Evolutionary conservation across 2,797 vertebrate species (phyloP).

Genomic region (Melanotaenia nigrans): DNA sequence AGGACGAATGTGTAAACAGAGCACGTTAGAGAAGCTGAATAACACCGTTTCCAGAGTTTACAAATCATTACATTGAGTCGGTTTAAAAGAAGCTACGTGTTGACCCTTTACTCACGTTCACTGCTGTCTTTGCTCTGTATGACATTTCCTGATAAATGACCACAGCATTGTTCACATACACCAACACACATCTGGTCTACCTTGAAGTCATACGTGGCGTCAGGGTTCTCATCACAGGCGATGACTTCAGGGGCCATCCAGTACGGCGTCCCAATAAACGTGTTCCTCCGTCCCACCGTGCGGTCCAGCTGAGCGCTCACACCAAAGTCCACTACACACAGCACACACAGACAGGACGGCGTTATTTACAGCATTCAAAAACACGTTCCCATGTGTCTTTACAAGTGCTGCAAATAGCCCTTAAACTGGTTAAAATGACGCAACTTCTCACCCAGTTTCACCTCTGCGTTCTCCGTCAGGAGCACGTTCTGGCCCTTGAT

Average conservation of each 20-base stretch:
- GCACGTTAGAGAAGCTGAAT: no score
- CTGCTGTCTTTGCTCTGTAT: no score
- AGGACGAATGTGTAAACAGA: neutral
- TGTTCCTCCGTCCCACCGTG: constrained; percentile 95
- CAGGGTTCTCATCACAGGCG: constrained; percentile 96
- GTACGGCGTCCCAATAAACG: constrained; percentile 97
- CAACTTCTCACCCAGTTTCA: constrained; percentile 90
- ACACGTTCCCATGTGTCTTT: neutral
- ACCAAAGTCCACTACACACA: constrained; percentile 91
- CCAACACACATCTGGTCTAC: constrained; percentile 67
- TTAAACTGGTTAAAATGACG: neutral
- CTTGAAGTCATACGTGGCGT: constrained; percentile 98
- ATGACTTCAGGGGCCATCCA: constrained; percentile 99
- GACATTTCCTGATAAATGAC: no score
- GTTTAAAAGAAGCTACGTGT: no score
- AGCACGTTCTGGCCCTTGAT: constrained; percentile 98
- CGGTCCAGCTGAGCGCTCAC: constrained; percentile 97
- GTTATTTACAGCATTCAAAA: neutral
- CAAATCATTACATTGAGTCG: no score
- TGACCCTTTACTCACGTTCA: no score
- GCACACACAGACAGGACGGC: neutral
- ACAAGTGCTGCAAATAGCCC: neutral
- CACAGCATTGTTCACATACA: no score
- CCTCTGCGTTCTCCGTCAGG: constrained; percentile 97
- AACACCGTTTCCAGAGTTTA: no score